Base-by-base conservation (phyloP, 2,888 invertebrate species). In the Limnephilus marmoratus region DNA sequence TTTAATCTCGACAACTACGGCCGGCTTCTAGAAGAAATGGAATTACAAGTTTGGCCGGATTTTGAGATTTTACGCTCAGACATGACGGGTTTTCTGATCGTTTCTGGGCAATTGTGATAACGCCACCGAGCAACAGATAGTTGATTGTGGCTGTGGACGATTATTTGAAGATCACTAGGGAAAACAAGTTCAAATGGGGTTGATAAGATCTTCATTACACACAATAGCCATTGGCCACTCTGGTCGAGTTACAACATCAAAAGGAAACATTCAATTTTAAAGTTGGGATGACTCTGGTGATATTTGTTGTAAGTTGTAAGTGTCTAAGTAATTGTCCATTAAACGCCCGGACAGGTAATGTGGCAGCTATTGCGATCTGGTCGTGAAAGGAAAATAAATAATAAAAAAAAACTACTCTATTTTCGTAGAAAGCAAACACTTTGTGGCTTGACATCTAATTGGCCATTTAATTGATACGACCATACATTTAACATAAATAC, bases 1-100 rank as follows among this genome's bases (percentile, higher is more conserved):
- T 91, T 83, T 68, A 82, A 91, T 91, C 91, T 86, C 88, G 68
- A 82, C 87, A 87, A 87, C 87, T 87, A 15, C 31, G 86, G 86
- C 68, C n/a, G 68, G 9, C 68, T 41, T 81, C 86, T 41, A 91
- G 86, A 86, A 81, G 80, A 53, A 91, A 45, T 87, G 29, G 87
- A 18, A 85, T 85, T 85, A 85, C n/a, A 45, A 85, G 37, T 85
- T 85, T 41, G 29, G 34, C 18, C 37, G 37, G 87, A 87, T 80
- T 91, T 86, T 45, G 41, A 91, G 41, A 86, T 85, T 49, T 68
- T 49, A 87, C 53, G 29, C 87, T 31, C 45, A 41, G 85, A 41
- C 85, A 45, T 41, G 85, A 24, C 85, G n/a, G 85, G 85, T 85
- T 41, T 37, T 24, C 13, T n/a, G 45, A 12, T 86, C 29, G 45